Evolutionary conservation across 2,888 invertebrate species (phyloP).

Genomic region (Sarcophaga carnaria): DNA sequence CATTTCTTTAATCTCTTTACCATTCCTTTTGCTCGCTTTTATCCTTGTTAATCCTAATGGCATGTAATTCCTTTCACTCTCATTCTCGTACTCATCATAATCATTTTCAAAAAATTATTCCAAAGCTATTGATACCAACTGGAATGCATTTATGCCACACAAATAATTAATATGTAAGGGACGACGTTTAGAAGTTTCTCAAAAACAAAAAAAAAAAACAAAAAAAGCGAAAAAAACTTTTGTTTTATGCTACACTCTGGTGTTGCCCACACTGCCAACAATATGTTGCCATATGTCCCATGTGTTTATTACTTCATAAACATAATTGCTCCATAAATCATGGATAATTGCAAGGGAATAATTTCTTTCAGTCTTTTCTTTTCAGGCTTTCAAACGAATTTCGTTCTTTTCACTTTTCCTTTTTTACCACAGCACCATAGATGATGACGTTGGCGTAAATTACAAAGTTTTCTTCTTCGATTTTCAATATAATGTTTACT

Average conservation of each 20-base stretch:
- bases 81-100: not conserved
- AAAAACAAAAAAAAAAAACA: not conserved
- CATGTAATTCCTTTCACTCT: slow-evolving; percentile 39
- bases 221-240: slow-evolving; percentile 16
- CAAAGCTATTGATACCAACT: not conserved
- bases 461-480: slow-evolving; percentile 57
- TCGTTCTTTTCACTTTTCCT: not conserved
- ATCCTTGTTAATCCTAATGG: slow-evolving; percentile 54
- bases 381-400: not conserved
- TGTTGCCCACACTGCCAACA: not conserved
- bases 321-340: slow-evolving; percentile 68
- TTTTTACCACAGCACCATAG: not conserved
- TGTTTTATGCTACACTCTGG: not conserved
- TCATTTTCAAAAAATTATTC: not conserved
- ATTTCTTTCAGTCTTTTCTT: slow-evolving; percentile 35
- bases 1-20: slow-evolving; percentile 53
- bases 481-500: slow-evolving; percentile 9
- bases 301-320: slow-evolving; percentile 65
- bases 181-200: not conserved
- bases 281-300: slow-evolving; percentile 65
- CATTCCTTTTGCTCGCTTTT: not conserved
- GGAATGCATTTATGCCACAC: slow-evolving; percentile 15
- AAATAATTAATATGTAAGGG: slow-evolving; percentile 39
- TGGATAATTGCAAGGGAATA: slow-evolving; percentile 67
- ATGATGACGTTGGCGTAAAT: slow-evolving; percentile 43